A percentile compares a stretch with the other conserved stretches of the same genome.
Conservation (phyloP, 1,140 invertebrate species). For the Pogonognathellus flavescens region DNA sequence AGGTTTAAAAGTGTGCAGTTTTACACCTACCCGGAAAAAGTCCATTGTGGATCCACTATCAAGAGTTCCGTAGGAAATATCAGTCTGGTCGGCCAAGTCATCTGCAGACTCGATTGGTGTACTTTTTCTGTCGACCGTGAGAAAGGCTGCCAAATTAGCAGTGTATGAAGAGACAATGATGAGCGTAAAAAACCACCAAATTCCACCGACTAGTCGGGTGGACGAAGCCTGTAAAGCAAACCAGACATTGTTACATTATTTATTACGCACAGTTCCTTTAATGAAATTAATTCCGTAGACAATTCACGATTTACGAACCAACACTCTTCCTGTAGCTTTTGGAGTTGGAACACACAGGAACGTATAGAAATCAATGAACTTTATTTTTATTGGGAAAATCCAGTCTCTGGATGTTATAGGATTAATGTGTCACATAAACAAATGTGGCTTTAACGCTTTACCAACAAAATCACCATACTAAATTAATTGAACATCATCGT, state of each 20-base stretch:
- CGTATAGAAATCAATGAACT: too few relatives aligned
- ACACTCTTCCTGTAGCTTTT: too few relatives aligned
- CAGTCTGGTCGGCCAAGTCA: constrained; percentile 93
- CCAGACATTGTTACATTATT: constrained; percentile 27
- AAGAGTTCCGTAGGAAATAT: constrained; percentile 94
- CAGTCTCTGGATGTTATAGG: too few relatives aligned
- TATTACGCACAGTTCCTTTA: neutral
- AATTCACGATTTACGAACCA: too few relatives aligned
- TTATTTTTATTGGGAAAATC: too few relatives aligned
- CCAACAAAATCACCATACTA: too few relatives aligned
- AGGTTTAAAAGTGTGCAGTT: neutral
- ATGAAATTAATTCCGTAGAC: too few relatives aligned
- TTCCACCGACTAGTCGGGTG: constrained; percentile 92
- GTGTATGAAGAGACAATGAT: constrained; percentile 99
- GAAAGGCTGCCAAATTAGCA: constrained; percentile 94
- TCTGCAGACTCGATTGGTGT: constrained; percentile 96
- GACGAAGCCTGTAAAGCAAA: constrained; percentile 83
- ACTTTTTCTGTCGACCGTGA: constrained; percentile 96
- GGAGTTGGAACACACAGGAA: too few relatives aligned
- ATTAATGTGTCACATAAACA: too few relatives aligned
- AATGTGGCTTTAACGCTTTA: too few relatives aligned
- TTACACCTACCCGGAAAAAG: constrained; percentile 86
- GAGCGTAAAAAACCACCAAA: constrained; percentile 99
- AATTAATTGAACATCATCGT: too few relatives aligned
- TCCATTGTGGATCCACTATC: constrained; percentile 96